These are phyloP conservation scores for Chloropsis cyanopogon DNA, from an alignment of 2,113 vertebrate species.

Conservation along the genomic window DNA sequence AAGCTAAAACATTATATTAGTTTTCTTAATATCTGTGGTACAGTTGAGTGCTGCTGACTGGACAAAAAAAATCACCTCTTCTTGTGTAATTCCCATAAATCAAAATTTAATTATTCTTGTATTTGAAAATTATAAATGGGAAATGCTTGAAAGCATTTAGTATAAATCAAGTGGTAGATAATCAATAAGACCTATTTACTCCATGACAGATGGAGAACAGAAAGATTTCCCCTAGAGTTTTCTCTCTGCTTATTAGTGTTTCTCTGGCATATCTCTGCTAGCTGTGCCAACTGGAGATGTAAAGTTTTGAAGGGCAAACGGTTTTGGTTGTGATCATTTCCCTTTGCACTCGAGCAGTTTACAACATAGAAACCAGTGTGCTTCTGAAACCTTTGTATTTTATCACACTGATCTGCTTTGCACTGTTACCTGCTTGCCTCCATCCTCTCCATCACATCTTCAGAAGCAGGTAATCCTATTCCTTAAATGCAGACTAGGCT, in stretches of 20 bases:
- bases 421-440: not conserved
- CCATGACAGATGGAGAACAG: not conserved
- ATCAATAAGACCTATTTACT: not conserved
- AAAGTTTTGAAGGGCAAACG: not conserved
- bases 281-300: not conserved
- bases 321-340: not conserved
- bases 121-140: not conserved
- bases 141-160: not conserved
- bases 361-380: not conserved
- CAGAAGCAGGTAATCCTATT: not conserved
- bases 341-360: not conserved
- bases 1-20: not conserved
- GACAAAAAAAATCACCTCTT: not conserved
- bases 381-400: not conserved
- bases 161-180: not conserved
- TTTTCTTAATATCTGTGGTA: not conserved
- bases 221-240: not conserved
- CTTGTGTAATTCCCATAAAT: not conserved
- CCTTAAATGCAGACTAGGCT: not conserved
- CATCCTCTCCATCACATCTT: not conserved
- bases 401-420: not conserved
- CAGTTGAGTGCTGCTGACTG: not conserved
- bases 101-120: not conserved
- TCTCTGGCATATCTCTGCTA: not conserved
- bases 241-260: not conserved